Evolutionary conservation across 2,888 invertebrate genomes (phyloP), one percentile per base, ranked within the genome.

Genomic region (Leucophora obtusa): DNA sequence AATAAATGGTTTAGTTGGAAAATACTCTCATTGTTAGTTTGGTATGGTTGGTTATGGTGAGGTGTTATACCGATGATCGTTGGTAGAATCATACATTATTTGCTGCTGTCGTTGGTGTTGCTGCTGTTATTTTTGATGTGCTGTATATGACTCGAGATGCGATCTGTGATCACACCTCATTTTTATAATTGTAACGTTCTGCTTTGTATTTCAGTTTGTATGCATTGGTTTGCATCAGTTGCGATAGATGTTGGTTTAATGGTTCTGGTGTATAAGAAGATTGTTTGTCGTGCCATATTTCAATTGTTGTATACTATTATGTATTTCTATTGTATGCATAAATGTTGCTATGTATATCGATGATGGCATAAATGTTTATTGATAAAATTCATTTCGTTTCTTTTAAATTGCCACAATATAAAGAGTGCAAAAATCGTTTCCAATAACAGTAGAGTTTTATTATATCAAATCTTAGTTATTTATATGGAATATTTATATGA

Each of bases 81-180:
- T 53, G 54, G 50, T 56, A 56, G 24, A 58, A 62, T 60, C 35
- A 43, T 56, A 47, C 59, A 62, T 60, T 15, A 11, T 56, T 24
- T 68, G 56, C 33, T 60, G 53, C 15, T n/a, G 11, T 33, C 11
- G 33, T 54, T 72, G 66, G n/a, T 68, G 69, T 35, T 56, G 28
- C 9, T 58, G 65, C 58, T 65, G 51, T 73, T 69, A 69, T 38
- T 79, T 51, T 63, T 69, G 59, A 73, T 54, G 53, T 38, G 53
- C 53, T 65, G 58, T 43, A 10, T 66, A 47, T 59, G 59, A 70
- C 43, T 79, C 58, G 9, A 65, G 79, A 79, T 79, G 79, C 69
- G 59, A 74, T 79, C 73, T 79, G 53, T 70, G 73, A 79, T 79
- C 73, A 79, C 79, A 79, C 73, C 79, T 79, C 73, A 79, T 79